phyloP scores from a whole-genome alignment of 2,797 vertebrate genomes.

The Sebastes diploproa region DNA sequence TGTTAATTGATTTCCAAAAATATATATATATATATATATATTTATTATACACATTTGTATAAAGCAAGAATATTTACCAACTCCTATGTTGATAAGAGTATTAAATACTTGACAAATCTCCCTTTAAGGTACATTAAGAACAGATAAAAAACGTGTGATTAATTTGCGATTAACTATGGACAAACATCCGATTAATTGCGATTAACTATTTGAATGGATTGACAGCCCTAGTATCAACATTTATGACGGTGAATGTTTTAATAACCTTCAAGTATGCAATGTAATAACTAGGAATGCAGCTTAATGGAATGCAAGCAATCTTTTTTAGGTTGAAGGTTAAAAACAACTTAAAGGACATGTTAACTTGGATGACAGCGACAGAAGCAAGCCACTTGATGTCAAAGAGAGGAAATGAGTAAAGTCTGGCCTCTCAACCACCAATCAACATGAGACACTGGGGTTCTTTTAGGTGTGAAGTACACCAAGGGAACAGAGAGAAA shows the following conservation, averaged over 20 bases:
- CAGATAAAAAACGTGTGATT: too few relatives aligned
- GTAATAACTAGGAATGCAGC: not conserved
- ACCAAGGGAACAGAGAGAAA: not conserved
- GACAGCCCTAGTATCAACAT: too few relatives aligned
- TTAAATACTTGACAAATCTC: too few relatives aligned
- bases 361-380: not conserved
- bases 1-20: too few relatives aligned
- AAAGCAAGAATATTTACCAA: too few relatives aligned
- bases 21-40: too few relatives aligned
- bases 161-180: too few relatives aligned
- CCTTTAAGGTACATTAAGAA: too few relatives aligned
- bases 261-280: not conserved
- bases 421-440: slow-evolving; percentile 13
- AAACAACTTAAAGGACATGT: not conserved
- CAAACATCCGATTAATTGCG: too few relatives aligned
- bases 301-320: not conserved
- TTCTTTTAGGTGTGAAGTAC: not conserved
- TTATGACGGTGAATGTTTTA: not conserved
- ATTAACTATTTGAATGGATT: too few relatives aligned
- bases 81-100: too few relatives aligned
- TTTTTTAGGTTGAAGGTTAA: not conserved
- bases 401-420: slow-evolving; percentile 38
- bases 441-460: not conserved
- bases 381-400: slow-evolving; percentile 15
- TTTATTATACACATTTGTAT: too few relatives aligned